Conservation (phyloP, 2,888 invertebrate species). For the Ophion ellenae region DNA sequence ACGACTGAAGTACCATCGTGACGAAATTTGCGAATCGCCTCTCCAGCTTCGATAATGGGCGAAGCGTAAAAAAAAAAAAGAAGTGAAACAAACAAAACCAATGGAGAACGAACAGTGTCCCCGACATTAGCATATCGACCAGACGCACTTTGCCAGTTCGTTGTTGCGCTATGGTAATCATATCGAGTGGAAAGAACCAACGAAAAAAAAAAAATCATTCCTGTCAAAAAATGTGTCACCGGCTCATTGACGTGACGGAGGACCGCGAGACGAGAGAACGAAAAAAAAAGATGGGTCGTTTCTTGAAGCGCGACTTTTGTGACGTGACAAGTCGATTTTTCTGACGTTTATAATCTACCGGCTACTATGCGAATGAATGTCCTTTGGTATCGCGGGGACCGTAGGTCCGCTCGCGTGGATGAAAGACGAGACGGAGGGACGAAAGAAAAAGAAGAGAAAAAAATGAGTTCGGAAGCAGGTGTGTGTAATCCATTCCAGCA, state of each 20-base stretch:
- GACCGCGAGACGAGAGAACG: slow-evolving; percentile 4
- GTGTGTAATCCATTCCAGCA: slow-evolving; percentile 62
- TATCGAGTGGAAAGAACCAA: slow-evolving; percentile 26
- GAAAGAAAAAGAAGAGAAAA: slow-evolving; percentile 37
- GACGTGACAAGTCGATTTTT: slow-evolving; percentile 48
- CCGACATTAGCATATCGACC: slow-evolving; percentile 36
- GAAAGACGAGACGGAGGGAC: slow-evolving; percentile 44
- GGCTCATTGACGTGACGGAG: background rate
- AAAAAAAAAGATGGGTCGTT: slow-evolving; percentile 13
- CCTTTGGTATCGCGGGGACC: slow-evolving; percentile 25
- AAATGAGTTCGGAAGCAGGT: slow-evolving; percentile 52
- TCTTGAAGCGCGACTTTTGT: slow-evolving; percentile 18
- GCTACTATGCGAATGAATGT: slow-evolving; percentile 26
- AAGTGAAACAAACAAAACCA: background rate
- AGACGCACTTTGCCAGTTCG: slow-evolving; percentile 9
- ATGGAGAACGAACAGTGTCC: slow-evolving; percentile 1
- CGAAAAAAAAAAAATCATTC: slow-evolving; percentile 22
- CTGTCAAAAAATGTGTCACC: slow-evolving; percentile 17
- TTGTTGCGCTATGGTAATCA: background rate
- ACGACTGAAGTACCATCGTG: background rate
- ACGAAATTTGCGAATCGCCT: slow-evolving; percentile 22
- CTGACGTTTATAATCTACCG: slow-evolving; percentile 41
- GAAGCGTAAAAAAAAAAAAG: background rate
- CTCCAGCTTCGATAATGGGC: slow-evolving; percentile 14
- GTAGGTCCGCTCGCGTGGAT: slow-evolving; percentile 48